Percentiles rank a stretch among this genome's conserved stretches.
These are phyloP conservation scores for Drosophila meridionalis DNA, from an alignment of 2,888 invertebrate genomes.

Conservation along the genomic window DNA sequence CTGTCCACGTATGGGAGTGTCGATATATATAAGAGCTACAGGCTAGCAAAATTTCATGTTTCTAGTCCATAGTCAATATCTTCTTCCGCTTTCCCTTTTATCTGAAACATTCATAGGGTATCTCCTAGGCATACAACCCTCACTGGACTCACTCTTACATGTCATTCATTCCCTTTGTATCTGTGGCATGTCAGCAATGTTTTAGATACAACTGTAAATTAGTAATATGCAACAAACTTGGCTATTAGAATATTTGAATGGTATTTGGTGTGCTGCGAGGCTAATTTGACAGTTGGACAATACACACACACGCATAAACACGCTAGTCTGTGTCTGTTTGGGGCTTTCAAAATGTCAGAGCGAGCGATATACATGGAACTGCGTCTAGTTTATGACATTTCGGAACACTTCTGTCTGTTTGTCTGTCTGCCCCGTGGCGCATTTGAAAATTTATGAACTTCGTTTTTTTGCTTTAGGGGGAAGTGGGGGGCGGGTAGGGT, in stretches of 20 bases:
- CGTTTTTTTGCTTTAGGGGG: slow-evolving; percentile 11
- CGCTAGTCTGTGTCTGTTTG: slow-evolving; percentile 40
- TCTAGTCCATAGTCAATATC: background rate
- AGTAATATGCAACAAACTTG: slow-evolving; percentile 58
- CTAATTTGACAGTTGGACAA: slow-evolving; percentile 75
- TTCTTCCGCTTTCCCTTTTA: background rate
- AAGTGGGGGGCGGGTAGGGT: background rate
- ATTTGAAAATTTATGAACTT: slow-evolving; percentile 62
- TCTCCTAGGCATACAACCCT: too few relatives aligned
- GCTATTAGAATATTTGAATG: slow-evolving; percentile 64
- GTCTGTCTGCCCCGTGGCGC: slow-evolving; percentile 47
- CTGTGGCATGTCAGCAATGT: slow-evolving; percentile 48
- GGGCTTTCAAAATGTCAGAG: slow-evolving; percentile 73
- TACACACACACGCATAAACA: slow-evolving; percentile 13
- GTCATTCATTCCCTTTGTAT: slow-evolving; percentile 5
- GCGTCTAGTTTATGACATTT: slow-evolving; percentile 75
- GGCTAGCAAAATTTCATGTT: too few relatives aligned
- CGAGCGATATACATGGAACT: slow-evolving; percentile 43
- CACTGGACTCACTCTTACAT: background rate
- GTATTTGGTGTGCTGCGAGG: slow-evolving; percentile 41
- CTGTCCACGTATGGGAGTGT: background rate
- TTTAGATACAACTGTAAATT: slow-evolving; percentile 57
- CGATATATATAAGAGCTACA: too few relatives aligned
- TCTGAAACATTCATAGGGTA: background rate
- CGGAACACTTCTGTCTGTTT: slow-evolving; percentile 45